Conservation (phyloP, 2,797 vertebrate species). For the Emydoidea blandingii region DNA sequence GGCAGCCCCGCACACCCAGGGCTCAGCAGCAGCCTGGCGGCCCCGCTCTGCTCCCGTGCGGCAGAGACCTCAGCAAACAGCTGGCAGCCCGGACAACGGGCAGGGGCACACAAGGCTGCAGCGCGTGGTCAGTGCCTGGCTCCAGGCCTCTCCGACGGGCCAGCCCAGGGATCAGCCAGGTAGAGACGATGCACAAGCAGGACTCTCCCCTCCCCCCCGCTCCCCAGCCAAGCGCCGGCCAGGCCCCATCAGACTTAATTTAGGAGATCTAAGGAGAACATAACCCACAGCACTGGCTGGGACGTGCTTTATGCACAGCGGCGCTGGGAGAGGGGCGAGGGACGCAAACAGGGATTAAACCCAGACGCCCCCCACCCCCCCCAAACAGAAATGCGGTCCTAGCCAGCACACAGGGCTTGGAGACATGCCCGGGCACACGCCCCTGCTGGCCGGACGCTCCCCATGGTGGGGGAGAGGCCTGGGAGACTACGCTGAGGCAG, state of each 20-base stretch:
- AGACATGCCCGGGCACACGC: too few relatives aligned
- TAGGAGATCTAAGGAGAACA: not conserved
- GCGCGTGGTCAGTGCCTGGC: not conserved
- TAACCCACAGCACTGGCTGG: not conserved
- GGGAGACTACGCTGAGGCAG: too few relatives aligned
- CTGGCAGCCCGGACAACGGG: too few relatives aligned
- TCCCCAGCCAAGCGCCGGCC: not conserved
- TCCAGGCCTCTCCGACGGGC: not conserved
- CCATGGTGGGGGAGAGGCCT: too few relatives aligned
- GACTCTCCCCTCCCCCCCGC: not conserved
- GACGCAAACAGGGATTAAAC: not conserved
- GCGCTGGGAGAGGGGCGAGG: too few relatives aligned
- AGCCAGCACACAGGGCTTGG: too few relatives aligned
- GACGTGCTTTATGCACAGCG: not conserved
- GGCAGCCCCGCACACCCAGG: too few relatives aligned
- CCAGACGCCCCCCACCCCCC: not conserved
- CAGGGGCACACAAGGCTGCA: not conserved
- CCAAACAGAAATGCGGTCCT: too few relatives aligned
- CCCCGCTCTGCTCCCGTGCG: too few relatives aligned
- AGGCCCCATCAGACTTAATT: not conserved
- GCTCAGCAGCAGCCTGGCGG: too few relatives aligned
- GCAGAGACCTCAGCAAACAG: too few relatives aligned
- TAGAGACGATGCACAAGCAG: not conserved
- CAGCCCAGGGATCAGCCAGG: not conserved
- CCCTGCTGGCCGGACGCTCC: too few relatives aligned